A percentile compares a stretch with the other conserved stretches of the same genome.
These are phyloP conservation scores for Ostrea denselamellosa DNA, from an alignment of 1,140 invertebrate genomes.

Conservation along the genomic window DNA sequence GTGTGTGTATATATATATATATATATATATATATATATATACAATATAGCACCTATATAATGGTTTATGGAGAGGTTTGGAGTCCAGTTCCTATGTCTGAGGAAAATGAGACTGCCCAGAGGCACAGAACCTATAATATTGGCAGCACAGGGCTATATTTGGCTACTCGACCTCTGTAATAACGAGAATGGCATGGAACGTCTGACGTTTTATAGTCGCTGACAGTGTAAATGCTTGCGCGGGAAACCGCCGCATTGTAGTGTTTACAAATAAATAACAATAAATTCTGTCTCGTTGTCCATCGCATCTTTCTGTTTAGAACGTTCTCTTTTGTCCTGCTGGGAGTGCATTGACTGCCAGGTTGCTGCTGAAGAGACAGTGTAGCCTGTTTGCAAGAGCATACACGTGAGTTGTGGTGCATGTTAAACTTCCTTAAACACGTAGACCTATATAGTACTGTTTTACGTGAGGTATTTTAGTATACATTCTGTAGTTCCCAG, in stretches of 20 bases:
- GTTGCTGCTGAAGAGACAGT: too few species aligned
- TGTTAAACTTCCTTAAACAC: too few species aligned
- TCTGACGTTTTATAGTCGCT: constrained; percentile 2
- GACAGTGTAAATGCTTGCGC: not conserved
- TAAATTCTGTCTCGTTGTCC: not conserved
- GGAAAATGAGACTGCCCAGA: not conserved
- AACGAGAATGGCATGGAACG: not conserved
- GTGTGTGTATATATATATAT: too few species aligned
- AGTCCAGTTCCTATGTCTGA: not conserved
- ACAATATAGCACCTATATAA: too few species aligned
- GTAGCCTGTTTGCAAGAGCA: too few species aligned
- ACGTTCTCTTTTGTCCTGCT: not conserved
- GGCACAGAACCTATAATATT: not conserved
- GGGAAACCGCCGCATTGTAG: not conserved
- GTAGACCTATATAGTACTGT: too few species aligned
- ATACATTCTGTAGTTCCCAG: too few species aligned
- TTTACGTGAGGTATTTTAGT: too few species aligned
- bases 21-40: too few species aligned
- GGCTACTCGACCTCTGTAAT: not conserved
- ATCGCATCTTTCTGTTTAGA: not conserved
- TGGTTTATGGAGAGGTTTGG: not conserved
- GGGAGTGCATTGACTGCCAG: too few species aligned
- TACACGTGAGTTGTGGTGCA: too few species aligned
- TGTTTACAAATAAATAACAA: constrained; percentile 9
- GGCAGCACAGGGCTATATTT: not conserved